Evolutionary conservation across 2,797 vertebrate species (phyloP), one percentile per base, ranked within the genome.

Genomic region (Lagorchestes hirsutus): DNA sequence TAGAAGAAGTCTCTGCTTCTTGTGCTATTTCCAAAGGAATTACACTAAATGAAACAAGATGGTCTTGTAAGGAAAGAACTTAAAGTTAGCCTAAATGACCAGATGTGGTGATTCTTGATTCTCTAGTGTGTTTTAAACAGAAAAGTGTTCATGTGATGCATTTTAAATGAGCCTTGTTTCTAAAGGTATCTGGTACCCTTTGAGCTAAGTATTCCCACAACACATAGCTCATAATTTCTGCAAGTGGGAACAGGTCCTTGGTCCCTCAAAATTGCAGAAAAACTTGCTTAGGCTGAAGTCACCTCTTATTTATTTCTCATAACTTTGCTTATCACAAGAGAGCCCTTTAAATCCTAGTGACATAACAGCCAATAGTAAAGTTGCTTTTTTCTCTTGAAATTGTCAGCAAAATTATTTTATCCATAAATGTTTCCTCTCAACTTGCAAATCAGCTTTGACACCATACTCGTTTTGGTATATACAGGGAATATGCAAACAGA

Each of bases 321-420:
- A 97, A 96, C 97, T 95, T 92, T 97, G 74, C 92, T 97, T 97
- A 95, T 97, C 97, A 97, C 96, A 95, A 94, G 95, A 97, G 93
- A 97, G 97, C 93, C 96, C 94, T 98, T 97, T 97, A 96, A 97
- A 97, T 97, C 93, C 94, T 95, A 93, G 96, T 82, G 18, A 94
- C 67, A 96, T 94, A 95, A 92, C 94, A 96, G 93, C 96, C 96
- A 97, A 93, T 93, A 95, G 93, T 55, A 31, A 96, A 95, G 94
- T 93, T 55, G 52, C 13, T 97, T 96, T 93, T 97, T 97, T 97
- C 96, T 97, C 96, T 97, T 97, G 55, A 97, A 97, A 97, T 93
- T 96, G 96, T 97, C 97, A 97, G 96, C 95, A 98, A 98, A 97
- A 97, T 97, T 98, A 97, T 96, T 97, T 97, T 94, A 93, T 93